Base-by-base conservation (phyloP, 2,888 invertebrate species). In the Orchestes rusci region DNA sequence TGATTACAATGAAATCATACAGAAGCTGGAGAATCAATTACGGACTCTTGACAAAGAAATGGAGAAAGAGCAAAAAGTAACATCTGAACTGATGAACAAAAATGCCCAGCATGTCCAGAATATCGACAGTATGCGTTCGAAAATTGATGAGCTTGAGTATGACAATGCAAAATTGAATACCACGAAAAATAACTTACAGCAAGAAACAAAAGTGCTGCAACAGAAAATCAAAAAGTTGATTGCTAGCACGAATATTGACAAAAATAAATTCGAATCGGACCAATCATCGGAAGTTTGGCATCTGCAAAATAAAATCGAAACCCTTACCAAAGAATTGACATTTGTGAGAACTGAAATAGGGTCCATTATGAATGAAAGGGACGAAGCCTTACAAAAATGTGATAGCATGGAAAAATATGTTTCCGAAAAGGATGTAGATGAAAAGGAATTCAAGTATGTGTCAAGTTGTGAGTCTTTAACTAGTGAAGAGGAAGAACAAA, bases 111-210 rank as follows among this genome's bases (percentile, higher is more conserved):
- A 56, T 40, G 54, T 69, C 16, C 66, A 70, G 50, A 70, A 70
- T 52, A 59, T 71, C 13, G 69, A 70, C 40, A 43, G 56, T 46
- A n/a, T n/a, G n/a, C n/a, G n/a, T n/a, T n/a, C n/a, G n/a, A n/a
- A n/a, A n/a, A n/a, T n/a, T n/a, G 63, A 68, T 29, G 70, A 72
- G 12, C 52, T 71, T 20, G 69, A 73, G 51, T 64, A 62, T 23
- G 68, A 68, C 27, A 67, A 66, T 16, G 64, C 65, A 17, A 67
- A 68, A n/a, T 51, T 61, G 8, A 69, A 71, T 50, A 62, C 59
- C 12, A 65, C 65, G 50, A 57, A 64, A 20, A 55, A n/a, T n/a
- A n/a, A n/a, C n/a, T n/a, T n/a, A n/a, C n/a, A n/a, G n/a, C n/a
- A n/a, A n/a, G n/a, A n/a, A n/a, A n/a, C n/a, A n/a, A n/a, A 50